Percentiles rank a stretch among this genome's conserved stretches.
phyloP scores from a whole-genome alignment of 23 tunicate species.

The Styela clava region DNA sequence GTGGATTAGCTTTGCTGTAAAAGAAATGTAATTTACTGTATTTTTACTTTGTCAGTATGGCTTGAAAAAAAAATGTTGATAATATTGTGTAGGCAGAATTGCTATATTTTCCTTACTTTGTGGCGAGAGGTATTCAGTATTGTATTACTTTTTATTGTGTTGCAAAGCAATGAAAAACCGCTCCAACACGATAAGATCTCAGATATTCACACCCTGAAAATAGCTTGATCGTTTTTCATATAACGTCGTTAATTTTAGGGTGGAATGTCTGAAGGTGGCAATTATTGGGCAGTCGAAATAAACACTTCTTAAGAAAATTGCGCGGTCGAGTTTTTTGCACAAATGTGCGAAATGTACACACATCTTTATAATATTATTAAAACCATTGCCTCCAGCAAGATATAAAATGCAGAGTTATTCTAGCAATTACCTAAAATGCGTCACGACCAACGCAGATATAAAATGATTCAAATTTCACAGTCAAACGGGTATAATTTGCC shows the following conservation, averaged over 20 bases:
- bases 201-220: neutral
- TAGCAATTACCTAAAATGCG: neutral
- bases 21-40: too few species aligned
- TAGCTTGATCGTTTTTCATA: neutral
- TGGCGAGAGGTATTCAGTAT: too few species aligned
- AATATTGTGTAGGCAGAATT: too few species aligned
- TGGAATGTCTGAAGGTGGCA: neutral
- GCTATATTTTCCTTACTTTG: too few species aligned
- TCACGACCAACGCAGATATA: neutral
- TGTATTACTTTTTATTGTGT: too few species aligned
- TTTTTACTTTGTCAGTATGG: too few species aligned
- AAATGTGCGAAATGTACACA: neutral
- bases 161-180: too few species aligned
- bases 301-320: neutral
- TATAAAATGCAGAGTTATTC: neutral
- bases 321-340: neutral
- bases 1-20: too few species aligned
- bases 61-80: too few species aligned
- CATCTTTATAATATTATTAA: too few species aligned
- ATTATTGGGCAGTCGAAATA: neutral
- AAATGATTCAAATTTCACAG: neutral
- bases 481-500: neutral
- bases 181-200: neutral
- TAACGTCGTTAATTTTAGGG: neutral
- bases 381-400: neutral